Conservation (phyloP, 2,888 invertebrate species). For the Luffia ferchaultella region DNA sequence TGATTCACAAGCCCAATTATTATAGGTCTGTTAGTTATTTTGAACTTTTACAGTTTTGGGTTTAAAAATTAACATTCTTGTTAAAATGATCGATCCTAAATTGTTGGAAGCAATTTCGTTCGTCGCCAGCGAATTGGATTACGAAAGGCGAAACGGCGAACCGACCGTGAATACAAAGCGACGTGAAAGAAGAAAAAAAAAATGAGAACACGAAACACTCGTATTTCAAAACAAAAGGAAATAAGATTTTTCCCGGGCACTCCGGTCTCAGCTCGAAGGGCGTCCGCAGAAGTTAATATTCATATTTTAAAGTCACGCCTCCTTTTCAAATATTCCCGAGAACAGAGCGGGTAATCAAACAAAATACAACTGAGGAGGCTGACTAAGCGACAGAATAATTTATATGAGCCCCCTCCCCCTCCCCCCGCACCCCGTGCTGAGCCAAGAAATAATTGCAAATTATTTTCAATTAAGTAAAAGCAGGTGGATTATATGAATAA, state of each 20-base stretch:
- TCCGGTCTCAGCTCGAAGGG: conserved; percentile 12
- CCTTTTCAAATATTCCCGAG: conserved; percentile 33
- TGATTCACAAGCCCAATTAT: too few relatives aligned
- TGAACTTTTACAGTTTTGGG: too few relatives aligned
- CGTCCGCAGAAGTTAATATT: conserved; percentile 40
- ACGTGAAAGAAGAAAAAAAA: neutral
- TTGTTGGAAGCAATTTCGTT: neutral
- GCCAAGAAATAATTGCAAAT: conserved; percentile 50
- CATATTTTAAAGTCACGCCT: conserved; percentile 29
- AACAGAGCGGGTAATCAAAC: conserved; percentile 47
- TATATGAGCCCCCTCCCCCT: conserved; percentile 39
- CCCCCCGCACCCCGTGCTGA: conserved; percentile 27
- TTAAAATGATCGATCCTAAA: neutral
- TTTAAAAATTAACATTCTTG: too few relatives aligned
- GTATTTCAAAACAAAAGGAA: neutral
- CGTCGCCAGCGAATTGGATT: neutral
- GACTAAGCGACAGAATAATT: conserved; percentile 33
- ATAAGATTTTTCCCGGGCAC: neutral
- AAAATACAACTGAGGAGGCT: conserved; percentile 44
- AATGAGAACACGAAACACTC: neutral
- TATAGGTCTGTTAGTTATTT: too few relatives aligned
- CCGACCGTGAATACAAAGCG: neutral
- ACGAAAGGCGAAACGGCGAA: neutral
- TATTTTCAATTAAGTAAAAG: conserved; percentile 60
- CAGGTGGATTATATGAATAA: conserved; percentile 46